Evolutionary conservation across 2,888 invertebrate species (phyloP).

Genomic region (Tupiocoris notatus): DNA sequence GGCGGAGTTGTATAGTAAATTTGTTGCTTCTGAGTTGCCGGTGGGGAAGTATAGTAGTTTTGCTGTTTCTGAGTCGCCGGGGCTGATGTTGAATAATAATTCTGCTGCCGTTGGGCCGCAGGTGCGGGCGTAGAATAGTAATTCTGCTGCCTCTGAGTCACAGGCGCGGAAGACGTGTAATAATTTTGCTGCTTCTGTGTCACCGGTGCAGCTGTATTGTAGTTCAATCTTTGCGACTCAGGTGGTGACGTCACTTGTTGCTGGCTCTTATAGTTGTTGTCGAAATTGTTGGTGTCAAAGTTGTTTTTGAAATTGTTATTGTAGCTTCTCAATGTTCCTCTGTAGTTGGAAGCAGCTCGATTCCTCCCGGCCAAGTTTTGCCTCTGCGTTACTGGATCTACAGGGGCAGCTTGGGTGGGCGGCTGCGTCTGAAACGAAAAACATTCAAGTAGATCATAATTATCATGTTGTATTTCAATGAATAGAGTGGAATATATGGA

Average conservation of each 20-base stretch:
- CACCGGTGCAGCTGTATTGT: constrained; percentile 21
- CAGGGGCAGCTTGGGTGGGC: constrained; percentile 25
- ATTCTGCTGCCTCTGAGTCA: constrained; percentile 12
- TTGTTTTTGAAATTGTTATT: constrained; percentile 7
- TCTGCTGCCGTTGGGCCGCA: constrained; percentile 2
- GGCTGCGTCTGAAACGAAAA: constrained; percentile 9
- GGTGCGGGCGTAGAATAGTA: background rate
- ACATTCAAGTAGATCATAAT: background rate
- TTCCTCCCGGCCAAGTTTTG: constrained; percentile 32
- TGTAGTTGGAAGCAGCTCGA: constrained; percentile 33
- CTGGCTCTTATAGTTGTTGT: constrained; percentile 2
- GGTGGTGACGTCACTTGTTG: background rate
- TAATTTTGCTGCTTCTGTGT: constrained; percentile 27
- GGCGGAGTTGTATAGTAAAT: constrained; percentile 22
- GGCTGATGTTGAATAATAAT: constrained; percentile 13
- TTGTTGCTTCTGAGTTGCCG: background rate
- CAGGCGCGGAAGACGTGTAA: constrained; percentile 10
- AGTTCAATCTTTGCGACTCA: constrained; percentile 20
- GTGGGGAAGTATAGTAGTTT: constrained; percentile 19
- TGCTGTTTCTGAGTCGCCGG: constrained; percentile 15
- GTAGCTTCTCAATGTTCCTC: constrained; percentile 20
- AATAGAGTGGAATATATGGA: too few species aligned
- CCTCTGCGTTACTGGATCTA: constrained; percentile 15
- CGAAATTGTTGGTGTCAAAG: background rate
- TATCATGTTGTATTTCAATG: too few species aligned